Base-by-base conservation (phyloP, 2,113 vertebrate genomes). In the Leucosticte australis region DNA sequence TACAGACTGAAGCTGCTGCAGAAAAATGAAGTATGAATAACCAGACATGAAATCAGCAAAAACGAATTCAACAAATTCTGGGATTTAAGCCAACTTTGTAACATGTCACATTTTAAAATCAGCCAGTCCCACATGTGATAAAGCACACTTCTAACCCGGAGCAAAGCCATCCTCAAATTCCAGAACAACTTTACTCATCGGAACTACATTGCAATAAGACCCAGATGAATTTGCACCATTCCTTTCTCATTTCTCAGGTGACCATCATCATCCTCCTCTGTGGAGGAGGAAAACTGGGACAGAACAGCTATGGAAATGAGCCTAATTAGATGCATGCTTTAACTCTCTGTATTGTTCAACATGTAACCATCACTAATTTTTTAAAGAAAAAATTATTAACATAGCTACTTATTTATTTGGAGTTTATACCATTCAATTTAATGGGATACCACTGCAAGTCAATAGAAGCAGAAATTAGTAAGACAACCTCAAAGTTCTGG, bases 21-120 rank as follows among this genome's bases (percentile, higher is more conserved):
- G 70, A 79, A 71, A 76, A 90, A 86, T 21, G 7, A 65, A 76
- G 70, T 39, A 87, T 0, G 3, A 93, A 56, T 35, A 27, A 11
- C 8, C 46, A 91, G 70, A 49, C 68, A 60, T 52, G 64, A 94
- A 89, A 93, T 75, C 52, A 60, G 39, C 4, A 6, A 90, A 90
- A 86, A 95, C 8, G 11, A 65, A 70, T 70, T 76, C 42, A 50
- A 57, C 15, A 67, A 27, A 53, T 53, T 74, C 80, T 75, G 70
- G 88, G 87, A 94, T 52, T 83, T 80, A 91, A 71, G 88, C 63
- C 76, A 96, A 56, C 56, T 92, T 81, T 5, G 7, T 63, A 83
- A 62, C 49, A 75, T 2, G 21, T 30, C 76, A 71, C 31, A 39
- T 59, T 85, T 83, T 75, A 77, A 77, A 89, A 90, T 41, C 64